A percentile compares a stretch with the other conserved stretches of the same genome.
Conservation (phyloP, 1,140 invertebrate genomes). For the Whitmania pigra region DNA sequence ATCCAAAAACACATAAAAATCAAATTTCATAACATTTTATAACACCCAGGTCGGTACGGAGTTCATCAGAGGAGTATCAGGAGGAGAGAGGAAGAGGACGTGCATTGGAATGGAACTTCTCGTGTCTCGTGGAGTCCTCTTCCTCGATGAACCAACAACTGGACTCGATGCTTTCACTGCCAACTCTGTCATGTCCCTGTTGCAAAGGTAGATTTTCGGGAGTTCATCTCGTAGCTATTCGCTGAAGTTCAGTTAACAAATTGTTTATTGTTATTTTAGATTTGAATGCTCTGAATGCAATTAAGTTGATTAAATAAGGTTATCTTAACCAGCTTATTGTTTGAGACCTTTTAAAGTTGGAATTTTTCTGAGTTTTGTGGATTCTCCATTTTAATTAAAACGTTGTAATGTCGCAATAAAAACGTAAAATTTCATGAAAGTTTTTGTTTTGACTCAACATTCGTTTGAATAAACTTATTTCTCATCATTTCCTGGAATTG, state of each 20-base stretch:
- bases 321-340: not conserved
- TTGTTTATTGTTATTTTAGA: no score
- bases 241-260: not conserved
- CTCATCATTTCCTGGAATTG: no score
- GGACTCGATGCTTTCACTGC: slow-evolving; percentile 42
- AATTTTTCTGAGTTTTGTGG: no score
- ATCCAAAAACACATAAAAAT: no score
- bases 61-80: slow-evolving; percentile 40
- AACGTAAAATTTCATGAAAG: not conserved
- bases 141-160: slow-evolving; percentile 42
- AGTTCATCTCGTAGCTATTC: not conserved
- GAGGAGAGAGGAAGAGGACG: slow-evolving; percentile 39
- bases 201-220: slow-evolving; percentile 30
- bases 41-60: slow-evolving; percentile 32
- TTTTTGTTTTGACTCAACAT: not conserved
- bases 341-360: not conserved
- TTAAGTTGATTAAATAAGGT: no score
- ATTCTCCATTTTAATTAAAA: no score
- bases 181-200: slow-evolving; percentile 37
- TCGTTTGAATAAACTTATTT: no score
- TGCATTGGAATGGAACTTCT: slow-evolving; percentile 43
- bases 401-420: not conserved
- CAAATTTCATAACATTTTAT: not conserved
- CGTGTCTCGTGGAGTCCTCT: slow-evolving; percentile 37
- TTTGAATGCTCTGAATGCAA: no score